phyloP scores from a whole-genome alignment of 2,797 vertebrate genomes.

The Antrozous pallidus region DNA sequence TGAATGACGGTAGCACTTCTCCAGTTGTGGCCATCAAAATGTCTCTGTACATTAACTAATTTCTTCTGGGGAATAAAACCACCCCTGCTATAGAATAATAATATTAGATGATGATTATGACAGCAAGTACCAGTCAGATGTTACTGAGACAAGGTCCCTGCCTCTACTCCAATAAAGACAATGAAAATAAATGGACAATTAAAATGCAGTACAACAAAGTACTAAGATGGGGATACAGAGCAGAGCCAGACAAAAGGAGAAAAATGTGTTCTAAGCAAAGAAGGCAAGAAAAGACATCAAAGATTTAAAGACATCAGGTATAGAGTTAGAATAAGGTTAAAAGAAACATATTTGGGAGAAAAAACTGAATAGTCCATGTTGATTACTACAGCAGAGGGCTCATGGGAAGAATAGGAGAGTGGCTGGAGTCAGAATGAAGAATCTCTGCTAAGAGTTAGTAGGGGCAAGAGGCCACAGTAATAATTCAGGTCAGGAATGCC shows the following conservation, averaged over 20 bases:
- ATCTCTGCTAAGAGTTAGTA: neutral
- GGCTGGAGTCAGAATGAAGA: neutral
- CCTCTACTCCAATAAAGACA: neutral
- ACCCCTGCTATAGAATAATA: neutral
- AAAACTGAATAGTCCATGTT: neutral
- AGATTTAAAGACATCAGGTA: neutral
- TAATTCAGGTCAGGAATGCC: neutral
- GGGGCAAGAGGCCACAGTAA: neutral
- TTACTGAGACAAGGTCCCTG: neutral
- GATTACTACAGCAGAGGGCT: neutral
- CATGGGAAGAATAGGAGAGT: neutral
- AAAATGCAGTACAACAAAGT: neutral
- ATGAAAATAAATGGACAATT: neutral
- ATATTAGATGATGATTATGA: neutral
- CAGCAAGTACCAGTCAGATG: neutral
- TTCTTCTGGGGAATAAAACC: neutral
- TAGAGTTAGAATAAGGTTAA: neutral
- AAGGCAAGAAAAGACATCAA: neutral
- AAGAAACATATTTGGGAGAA: neutral
- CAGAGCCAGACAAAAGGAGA: neutral
- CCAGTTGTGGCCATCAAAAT: neutral
- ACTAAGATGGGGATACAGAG: neutral
- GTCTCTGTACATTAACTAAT: neutral
- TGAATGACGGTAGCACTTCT: neutral
- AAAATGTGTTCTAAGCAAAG: neutral